Evolutionary conservation across 2,797 vertebrate genomes (phyloP).

Genomic region (Hippocampus kuda): DNA sequence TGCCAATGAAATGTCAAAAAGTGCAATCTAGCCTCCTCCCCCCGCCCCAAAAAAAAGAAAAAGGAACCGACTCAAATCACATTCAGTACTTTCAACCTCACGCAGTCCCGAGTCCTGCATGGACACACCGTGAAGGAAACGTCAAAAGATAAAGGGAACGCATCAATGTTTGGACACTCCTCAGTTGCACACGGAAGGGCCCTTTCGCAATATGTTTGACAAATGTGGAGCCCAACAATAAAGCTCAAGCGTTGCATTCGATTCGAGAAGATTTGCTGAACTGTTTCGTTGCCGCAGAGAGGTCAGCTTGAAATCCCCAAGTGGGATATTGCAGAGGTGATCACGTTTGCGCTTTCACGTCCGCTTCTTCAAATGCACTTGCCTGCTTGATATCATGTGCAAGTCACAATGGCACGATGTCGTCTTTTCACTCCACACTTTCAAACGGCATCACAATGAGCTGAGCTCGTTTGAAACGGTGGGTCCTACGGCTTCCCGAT

Average conservation of each 20-base stretch:
- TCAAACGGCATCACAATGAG: background rate
- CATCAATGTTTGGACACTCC: background rate
- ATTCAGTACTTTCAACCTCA: background rate
- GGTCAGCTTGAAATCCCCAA: background rate
- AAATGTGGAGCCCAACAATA: background rate
- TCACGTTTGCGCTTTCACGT: background rate
- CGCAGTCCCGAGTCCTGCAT: background rate
- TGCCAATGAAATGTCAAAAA: background rate
- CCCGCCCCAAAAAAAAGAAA: too few species aligned
- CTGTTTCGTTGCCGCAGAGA: background rate
- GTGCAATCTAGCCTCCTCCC: background rate
- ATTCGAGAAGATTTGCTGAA: background rate
- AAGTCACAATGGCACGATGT: background rate
- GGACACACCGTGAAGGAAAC: background rate
- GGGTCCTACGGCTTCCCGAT: slow-evolving; percentile 62
- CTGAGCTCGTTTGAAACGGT: slow-evolving; percentile 10
- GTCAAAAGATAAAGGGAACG: background rate
- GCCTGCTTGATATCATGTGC: background rate
- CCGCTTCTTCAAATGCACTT: background rate
- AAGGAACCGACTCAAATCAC: background rate
- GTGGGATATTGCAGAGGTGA: background rate
- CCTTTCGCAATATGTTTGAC: background rate
- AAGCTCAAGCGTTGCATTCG: background rate
- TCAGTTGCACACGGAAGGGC: background rate
- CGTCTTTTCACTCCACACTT: slow-evolving; percentile 25